A percentile compares a stretch with the other conserved stretches of the same genome.
Evolutionary conservation across 2,113 vertebrate species (phyloP).

Genomic region (Electrona antarctica): DNA sequence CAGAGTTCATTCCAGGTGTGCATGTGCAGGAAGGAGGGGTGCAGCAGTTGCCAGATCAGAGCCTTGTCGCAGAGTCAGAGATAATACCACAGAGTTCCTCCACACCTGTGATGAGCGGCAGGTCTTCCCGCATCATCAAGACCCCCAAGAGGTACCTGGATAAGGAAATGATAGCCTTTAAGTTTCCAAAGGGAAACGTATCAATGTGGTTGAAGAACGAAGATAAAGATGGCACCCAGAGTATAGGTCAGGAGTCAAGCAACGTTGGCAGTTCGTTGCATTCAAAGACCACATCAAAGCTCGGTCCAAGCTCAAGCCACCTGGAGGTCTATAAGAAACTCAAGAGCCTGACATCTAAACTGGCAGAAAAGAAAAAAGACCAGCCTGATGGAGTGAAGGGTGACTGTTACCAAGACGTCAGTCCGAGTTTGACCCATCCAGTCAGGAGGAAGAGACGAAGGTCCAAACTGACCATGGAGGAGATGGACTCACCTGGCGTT

Average conservation of each 20-base stretch:
- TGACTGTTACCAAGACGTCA: conserved; percentile 8
- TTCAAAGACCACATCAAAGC: conserved; percentile 54
- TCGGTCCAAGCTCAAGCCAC: conserved; percentile 78
- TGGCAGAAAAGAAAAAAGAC: conserved; percentile 69
- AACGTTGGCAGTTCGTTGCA: conserved; percentile 15
- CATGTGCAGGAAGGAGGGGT: neutral
- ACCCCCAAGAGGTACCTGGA: conserved; percentile 88
- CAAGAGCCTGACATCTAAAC: conserved; percentile 76
- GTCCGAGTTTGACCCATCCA: conserved; percentile 4
- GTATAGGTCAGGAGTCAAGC: conserved; percentile 17
- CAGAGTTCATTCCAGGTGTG: conserved; percentile 27
- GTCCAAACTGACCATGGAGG: conserved; percentile 77
- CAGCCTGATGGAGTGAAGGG: conserved; percentile 11
- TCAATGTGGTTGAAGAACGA: conserved; percentile 64
- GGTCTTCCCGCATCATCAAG: conserved; percentile 89
- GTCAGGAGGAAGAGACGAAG: conserved; percentile 62
- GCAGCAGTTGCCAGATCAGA: conserved; percentile 22
- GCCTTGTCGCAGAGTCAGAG: neutral
- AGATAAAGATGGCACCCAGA: conserved; percentile 36
- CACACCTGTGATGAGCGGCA: conserved; percentile 76
- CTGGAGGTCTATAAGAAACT: conserved; percentile 87
- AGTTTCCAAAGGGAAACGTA: conserved; percentile 57
- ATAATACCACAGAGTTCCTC: conserved; percentile 49
- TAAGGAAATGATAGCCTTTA: conserved; percentile 72
- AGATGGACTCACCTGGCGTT: conserved; percentile 77